These are phyloP conservation scores for Gastrophryne carolinensis DNA, from an alignment of 2,797 vertebrate species.

Conservation along the genomic window DNA sequence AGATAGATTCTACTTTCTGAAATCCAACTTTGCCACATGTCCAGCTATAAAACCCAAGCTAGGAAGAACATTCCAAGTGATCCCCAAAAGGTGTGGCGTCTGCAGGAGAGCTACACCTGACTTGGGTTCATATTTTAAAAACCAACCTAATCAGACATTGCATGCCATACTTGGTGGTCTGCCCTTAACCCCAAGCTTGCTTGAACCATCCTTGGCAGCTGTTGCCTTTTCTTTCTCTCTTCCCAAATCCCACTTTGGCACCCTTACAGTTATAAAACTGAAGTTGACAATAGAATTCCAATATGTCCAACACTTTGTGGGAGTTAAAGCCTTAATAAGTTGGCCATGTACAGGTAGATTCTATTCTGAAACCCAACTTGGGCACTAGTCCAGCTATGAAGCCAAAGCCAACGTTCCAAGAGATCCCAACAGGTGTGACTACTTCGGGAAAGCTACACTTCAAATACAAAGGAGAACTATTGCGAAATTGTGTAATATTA, in stretches of 20 bases:
- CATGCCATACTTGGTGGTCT: no score
- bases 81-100: constrained; percentile 54
- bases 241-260: no score
- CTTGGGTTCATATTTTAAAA: constrained; percentile 53
- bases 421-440: constrained; percentile 55
- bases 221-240: no score
- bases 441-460: constrained; percentile 18
- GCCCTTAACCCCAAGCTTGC: no score
- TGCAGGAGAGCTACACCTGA: constrained; percentile 40
- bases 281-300: no score
- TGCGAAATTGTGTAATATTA: no score
- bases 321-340: no score
- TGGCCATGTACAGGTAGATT: background rate
- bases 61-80: constrained; percentile 22
- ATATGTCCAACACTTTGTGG: no score
- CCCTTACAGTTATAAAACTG: no score
- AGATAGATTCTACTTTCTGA: background rate
- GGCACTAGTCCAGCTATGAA: constrained; percentile 25
- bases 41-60: background rate
- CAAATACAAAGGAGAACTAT: constrained; percentile 51
- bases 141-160: no score
- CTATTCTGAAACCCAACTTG: background rate
- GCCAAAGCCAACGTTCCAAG: background rate
- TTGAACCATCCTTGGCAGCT: background rate
- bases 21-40: constrained; percentile 31